A percentile compares a stretch with the other conserved stretches of the same genome.
These are phyloP conservation scores for Plebejus melissa DNA, from an alignment of 2,888 invertebrate genomes.

Conservation along the genomic window DNA sequence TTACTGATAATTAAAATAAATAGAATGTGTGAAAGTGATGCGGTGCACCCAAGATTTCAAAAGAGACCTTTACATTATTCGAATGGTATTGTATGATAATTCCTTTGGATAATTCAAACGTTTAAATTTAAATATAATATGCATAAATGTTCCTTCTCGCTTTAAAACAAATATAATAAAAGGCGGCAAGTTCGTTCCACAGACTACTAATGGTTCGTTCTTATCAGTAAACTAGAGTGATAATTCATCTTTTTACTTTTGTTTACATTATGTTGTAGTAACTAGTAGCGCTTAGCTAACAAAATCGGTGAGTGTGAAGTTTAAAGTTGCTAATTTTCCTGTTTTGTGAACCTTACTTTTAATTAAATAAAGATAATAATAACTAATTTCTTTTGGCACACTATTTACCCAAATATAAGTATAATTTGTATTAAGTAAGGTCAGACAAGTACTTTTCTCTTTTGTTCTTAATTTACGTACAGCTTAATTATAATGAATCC, in stretches of 20 bases:
- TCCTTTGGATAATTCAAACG: no score
- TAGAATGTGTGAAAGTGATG: conserved; percentile 53
- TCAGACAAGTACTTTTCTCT: no score
- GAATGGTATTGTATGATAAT: conserved; percentile 57
- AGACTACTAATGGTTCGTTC: not conserved
- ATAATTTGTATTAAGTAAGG: no score
- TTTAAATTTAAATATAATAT: not conserved
- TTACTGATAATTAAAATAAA: conserved; percentile 32
- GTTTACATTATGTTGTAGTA: not conserved
- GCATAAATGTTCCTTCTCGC: not conserved
- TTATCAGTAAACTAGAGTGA: conserved; percentile 14
- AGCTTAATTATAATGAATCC: not conserved
- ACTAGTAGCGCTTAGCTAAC: not conserved
- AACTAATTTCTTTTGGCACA: no score
- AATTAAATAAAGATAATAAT: no score
- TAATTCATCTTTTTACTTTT: not conserved
- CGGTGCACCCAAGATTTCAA: conserved; percentile 62
- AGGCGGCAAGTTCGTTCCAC: not conserved
- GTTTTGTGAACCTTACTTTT: not conserved
- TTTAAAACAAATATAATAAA: not conserved
- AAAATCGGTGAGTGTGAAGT: not conserved
- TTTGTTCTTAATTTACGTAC: no score
- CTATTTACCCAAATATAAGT: no score
- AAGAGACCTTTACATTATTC: conserved; percentile 45
- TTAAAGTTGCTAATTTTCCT: not conserved